These are phyloP conservation scores for Gonatopus flavifemur DNA, from an alignment of 1,140 invertebrate genomes.

Conservation along the genomic window DNA sequence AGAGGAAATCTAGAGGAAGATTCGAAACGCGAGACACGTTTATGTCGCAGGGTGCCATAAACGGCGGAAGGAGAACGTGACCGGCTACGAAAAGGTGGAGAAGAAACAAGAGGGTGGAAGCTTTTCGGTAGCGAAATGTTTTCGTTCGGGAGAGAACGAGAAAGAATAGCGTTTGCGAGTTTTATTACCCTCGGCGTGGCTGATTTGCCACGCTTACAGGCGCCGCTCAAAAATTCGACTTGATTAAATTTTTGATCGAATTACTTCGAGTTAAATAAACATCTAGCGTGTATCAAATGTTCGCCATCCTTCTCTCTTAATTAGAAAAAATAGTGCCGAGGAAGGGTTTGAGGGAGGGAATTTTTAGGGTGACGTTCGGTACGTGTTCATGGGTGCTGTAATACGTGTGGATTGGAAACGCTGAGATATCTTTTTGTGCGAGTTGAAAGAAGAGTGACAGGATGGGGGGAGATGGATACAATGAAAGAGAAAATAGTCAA, in stretches of 20 bases:
- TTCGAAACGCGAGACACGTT: slow-evolving; percentile 27
- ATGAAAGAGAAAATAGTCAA: no score
- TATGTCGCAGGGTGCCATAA: slow-evolving; percentile 19
- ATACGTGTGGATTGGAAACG: no score
- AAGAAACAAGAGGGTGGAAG: background rate
- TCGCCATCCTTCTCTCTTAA: slow-evolving; percentile 14
- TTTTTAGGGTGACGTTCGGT: no score
- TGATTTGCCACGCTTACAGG: slow-evolving; percentile 49
- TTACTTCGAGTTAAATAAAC: slow-evolving; percentile 60
- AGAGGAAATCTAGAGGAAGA: slow-evolving; percentile 10
- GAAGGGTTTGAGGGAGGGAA: no score
- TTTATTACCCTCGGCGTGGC: slow-evolving; percentile 47
- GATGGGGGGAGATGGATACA: no score
- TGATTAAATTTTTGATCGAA: slow-evolving; percentile 62
- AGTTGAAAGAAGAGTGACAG: no score
- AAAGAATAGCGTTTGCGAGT: slow-evolving; percentile 39
- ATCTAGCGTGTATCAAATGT: slow-evolving; percentile 33
- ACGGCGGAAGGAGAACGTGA: slow-evolving; percentile 5
- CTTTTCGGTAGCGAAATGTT: slow-evolving; percentile 6
- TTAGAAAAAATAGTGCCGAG: no score
- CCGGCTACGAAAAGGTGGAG: no score
- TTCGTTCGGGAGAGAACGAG: background rate
- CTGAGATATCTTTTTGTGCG: no score
- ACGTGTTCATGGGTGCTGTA: no score
- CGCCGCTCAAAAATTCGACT: slow-evolving; percentile 54